Base-by-base conservation (phyloP, 2,888 invertebrate species). In the Nymphalis urticae region DNA sequence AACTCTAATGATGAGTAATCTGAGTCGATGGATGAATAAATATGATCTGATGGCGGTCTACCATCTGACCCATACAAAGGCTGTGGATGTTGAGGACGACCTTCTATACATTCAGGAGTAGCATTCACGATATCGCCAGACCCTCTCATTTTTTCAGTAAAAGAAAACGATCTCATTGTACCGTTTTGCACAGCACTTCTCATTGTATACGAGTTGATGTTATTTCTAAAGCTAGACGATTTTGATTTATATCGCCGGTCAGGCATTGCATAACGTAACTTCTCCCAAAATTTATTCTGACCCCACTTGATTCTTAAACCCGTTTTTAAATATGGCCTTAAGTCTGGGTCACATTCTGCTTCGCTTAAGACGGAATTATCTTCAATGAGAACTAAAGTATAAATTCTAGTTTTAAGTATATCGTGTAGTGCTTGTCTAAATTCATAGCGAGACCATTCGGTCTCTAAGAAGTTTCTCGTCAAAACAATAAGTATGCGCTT, bases 251-350 rank as follows among this genome's bases (percentile, higher is more conserved):
- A 83, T 76, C 86, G 94, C 76, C 95, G 95, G 80, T 96, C 95
- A 42, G 98, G 98, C 95, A 98, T 95, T 71, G 97, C 96, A 85
- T 97, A 98, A 75, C 96, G 95, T 74, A 98, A 92, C 82, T 97
- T 96, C 83, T 98, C 97, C 98, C 98, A 98, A 93, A 98, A 98
- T 82, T 97, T 95, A 80, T 96, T 96, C 87, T 98, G 98, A 79
- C 96, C 97, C 95, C 97, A 97, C 77, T 96, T 94, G 76, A 98
- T 94, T 71, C 97, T 94, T 65, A 97, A 96, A 82, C 97, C 96
- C 56, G 97, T 97, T 86, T 97, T 96, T 69, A 98, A 93, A 85
- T 98, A 98, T 48, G 97, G 96, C 80, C 97, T 94, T 68, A 98
- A 93, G 82, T 98, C 98, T 24, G 96, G 95, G 83, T 98, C 98